phyloP scores from a whole-genome alignment of 2,888 invertebrate species.

The Penaeus monodon region DNA sequence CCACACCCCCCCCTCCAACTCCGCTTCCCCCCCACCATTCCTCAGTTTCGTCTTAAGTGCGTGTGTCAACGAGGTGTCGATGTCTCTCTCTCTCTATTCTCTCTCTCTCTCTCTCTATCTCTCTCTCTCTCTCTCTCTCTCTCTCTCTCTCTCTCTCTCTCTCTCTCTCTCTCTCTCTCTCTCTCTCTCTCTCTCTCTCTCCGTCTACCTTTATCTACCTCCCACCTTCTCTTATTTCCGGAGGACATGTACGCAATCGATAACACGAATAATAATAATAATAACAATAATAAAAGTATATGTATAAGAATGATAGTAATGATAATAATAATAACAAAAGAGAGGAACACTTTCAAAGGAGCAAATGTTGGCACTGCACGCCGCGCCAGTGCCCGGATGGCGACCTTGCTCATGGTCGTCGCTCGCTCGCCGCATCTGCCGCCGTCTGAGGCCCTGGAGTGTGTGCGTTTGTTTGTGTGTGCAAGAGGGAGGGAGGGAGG shows the following conservation, averaged over 20 bases:
- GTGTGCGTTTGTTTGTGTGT: no score
- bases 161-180: constrained; percentile 21
- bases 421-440: no score
- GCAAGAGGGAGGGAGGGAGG: neutral
- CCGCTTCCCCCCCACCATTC: no score
- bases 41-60: no score
- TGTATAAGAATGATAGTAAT: neutral
- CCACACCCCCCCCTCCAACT: no score
- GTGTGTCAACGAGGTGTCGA: neutral
- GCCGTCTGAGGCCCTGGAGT: no score
- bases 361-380: no score
- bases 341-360: no score
- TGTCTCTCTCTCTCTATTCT: neutral
- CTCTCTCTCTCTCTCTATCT: no score
- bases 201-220: neutral
- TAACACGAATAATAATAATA: no score
- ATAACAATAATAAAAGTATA: neutral
- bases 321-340: neutral
- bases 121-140: neutral
- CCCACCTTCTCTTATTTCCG: neutral
- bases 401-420: no score
- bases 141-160: neutral
- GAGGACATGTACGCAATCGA: neutral
- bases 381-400: no score
- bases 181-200: constrained; percentile 21